phyloP scores from a whole-genome alignment of 2,888 invertebrate species.

The Neoitamus cyanurus region DNA sequence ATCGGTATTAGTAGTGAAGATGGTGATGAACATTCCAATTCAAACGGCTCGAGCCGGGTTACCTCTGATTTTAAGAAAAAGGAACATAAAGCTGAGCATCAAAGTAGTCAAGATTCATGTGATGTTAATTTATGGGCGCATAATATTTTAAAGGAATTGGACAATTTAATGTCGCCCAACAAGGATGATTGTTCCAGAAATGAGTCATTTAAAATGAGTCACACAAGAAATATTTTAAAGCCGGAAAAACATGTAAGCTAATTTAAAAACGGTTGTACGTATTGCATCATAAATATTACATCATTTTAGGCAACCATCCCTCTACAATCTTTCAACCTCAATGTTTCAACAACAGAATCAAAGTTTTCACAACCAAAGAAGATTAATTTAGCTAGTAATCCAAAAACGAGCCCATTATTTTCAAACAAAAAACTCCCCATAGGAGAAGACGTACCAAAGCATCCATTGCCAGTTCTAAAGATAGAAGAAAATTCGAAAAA shows the following conservation, averaged over 20 bases:
- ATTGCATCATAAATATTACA: not conserved
- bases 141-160: slow-evolving; percentile 66
- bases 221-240: slow-evolving; percentile 60
- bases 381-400: slow-evolving; percentile 32
- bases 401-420: slow-evolving; percentile 16
- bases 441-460: slow-evolving; percentile 62
- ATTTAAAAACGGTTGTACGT: slow-evolving; percentile 2
- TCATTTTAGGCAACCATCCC: slow-evolving; percentile 65
- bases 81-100: not conserved
- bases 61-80: not conserved
- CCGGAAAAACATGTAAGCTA: slow-evolving; percentile 66
- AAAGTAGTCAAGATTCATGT: slow-evolving; percentile 53
- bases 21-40: slow-evolving; percentile 22
- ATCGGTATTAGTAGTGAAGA: slow-evolving; percentile 52
- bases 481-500: slow-evolving; percentile 54
- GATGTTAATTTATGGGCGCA: slow-evolving; percentile 66
- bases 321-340: slow-evolving; percentile 66
- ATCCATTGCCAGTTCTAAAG: slow-evolving; percentile 57
- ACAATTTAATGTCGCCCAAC: slow-evolving; percentile 65
- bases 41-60: not conserved
- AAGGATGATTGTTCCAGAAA: slow-evolving; percentile 53
- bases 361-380: slow-evolving; percentile 40
- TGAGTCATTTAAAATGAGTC: slow-evolving; percentile 11
- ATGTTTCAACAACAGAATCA: slow-evolving; percentile 59
- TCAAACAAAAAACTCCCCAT: slow-evolving; percentile 49